Evolutionary conservation across 2,888 invertebrate species (phyloP).

Genomic region (Julus scanicus): DNA sequence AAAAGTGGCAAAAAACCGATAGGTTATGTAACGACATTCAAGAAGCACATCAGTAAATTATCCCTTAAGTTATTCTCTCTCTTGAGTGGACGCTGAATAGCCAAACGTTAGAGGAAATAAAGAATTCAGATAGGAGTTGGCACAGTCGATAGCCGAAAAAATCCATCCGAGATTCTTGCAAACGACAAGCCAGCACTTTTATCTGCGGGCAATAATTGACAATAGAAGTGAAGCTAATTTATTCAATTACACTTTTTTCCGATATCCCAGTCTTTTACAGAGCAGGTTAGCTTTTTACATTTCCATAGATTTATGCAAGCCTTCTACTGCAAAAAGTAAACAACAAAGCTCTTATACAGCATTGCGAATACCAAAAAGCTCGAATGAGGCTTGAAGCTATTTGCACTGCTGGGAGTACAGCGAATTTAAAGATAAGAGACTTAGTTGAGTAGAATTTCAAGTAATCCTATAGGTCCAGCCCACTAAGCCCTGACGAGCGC

Average conservation of each 20-base stretch:
- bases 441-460: constrained; percentile 44
- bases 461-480: constrained; percentile 36
- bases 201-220: constrained; percentile 15
- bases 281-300: not conserved
- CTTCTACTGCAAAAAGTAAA: not conserved
- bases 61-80: constrained; percentile 28
- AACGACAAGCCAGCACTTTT: not conserved
- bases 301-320: constrained; percentile 6
- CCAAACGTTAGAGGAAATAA: constrained; percentile 36
- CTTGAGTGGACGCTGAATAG: constrained; percentile 43
- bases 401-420: not conserved
- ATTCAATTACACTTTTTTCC: constrained; percentile 3
- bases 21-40: constrained; percentile 36
- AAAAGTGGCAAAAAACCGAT: constrained; percentile 11
- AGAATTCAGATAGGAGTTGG: constrained; percentile 28
- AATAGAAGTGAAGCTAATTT: constrained; percentile 16
- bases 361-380: not conserved
- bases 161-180: not conserved
- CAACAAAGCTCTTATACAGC: not conserved
- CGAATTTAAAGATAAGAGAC: constrained; percentile 32
- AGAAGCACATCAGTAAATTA: constrained; percentile 37
- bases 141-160: constrained; percentile 2
- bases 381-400: not conserved
- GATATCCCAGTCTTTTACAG: not conserved
- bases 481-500: not conserved